phyloP scores from a whole-genome alignment of 1,140 invertebrate genomes.

The Pachyrhynchus sulphureomaculatus region DNA sequence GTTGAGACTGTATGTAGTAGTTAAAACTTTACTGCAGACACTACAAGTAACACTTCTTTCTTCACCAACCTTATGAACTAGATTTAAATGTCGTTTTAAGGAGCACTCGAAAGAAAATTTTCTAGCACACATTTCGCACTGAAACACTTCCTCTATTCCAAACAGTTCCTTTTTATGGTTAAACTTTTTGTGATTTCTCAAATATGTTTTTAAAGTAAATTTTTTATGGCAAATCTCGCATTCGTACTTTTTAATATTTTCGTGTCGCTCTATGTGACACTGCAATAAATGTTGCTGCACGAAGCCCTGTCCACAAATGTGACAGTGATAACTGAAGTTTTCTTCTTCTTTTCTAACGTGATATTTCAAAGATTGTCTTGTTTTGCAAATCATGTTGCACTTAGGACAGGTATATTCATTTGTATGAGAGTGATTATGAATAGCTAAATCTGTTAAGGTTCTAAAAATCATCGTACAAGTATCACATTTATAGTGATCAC shows the following conservation, averaged over 20 bases:
- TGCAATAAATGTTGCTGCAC: slow-evolving; percentile 50
- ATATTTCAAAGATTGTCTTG: slow-evolving; percentile 12
- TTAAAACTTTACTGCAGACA: slow-evolving; percentile 54
- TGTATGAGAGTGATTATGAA: slow-evolving; percentile 27
- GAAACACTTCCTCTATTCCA: slow-evolving; percentile 33
- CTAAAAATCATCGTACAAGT: slow-evolving; percentile 30
- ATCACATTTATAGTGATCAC: slow-evolving; percentile 36
- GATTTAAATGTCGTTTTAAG: slow-evolving; percentile 35
- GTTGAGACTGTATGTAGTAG: slow-evolving; percentile 50
- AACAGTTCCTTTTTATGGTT: slow-evolving; percentile 41
- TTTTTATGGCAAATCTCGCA: slow-evolving; percentile 55
- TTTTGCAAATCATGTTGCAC: slow-evolving; percentile 16
- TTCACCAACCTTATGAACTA: slow-evolving; percentile 37
- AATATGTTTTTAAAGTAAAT: slow-evolving; percentile 50
- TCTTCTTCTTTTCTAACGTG: slow-evolving; percentile 55
- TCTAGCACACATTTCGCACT: slow-evolving; percentile 39
- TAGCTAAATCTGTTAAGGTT: slow-evolving; percentile 13
- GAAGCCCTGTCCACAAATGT: slow-evolving; percentile 54
- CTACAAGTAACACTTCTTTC: slow-evolving; percentile 31
- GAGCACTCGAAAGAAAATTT: slow-evolving; percentile 41
- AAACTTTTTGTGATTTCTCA: slow-evolving; percentile 45
- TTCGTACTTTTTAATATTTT: slow-evolving; percentile 36
- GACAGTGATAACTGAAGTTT: slow-evolving; percentile 54
- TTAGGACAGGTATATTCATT: slow-evolving; percentile 22
- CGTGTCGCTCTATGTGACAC: slow-evolving; percentile 49